Evolutionary conservation across 1,140 invertebrate species (phyloP), one percentile per base, ranked within the genome.

Genomic region (Lamellibrachia luymesi): DNA sequence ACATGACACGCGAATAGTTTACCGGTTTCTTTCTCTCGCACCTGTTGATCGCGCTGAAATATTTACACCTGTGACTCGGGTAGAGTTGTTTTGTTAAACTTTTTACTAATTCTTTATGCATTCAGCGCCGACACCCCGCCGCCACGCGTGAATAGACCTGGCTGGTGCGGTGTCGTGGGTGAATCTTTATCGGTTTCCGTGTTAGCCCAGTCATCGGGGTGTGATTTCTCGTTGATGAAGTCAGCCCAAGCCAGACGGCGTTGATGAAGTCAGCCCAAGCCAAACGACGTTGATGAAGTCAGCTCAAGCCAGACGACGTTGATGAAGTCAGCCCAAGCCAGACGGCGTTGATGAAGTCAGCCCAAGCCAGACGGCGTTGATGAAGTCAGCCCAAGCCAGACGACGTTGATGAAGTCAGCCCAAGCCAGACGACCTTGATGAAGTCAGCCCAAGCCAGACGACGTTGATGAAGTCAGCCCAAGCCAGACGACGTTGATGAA

Each of bases 131-230:
- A 6, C 17, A 6, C 17, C 52, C 52, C 38, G 38, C 1, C 38
- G 38, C 38, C 38, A 38, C 38, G 38, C 38, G 13, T 80, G 64
- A 80, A 80, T 17, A 80, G 64, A 8, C 13, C 64, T 22, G 64
- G 4, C 64, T 80, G 64, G 13, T 10, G 64, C 64, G 64, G 64
- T 22, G 64, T 80, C 64, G 64, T 80, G 64, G 64, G 64, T 80
- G 64, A 80, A 80, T 80, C 64, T 80, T 80, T 80, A 80, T 80
- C 25, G 64, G 64, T 80, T 80, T 80, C 64, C 64, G 64, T 80
- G 64, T 80, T 80, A 2, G 64, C 25, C 17, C 64, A 22, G 64
- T 80, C 64, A 22, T 22, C 64, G 64, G 64, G 13, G 64, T 80
- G 64, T 80, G 64, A 22, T 80, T 80, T 22, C 64, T 80, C 25